phyloP scores from a whole-genome alignment of 2,113 vertebrate species.

The Bagarius yarrelli region DNA sequence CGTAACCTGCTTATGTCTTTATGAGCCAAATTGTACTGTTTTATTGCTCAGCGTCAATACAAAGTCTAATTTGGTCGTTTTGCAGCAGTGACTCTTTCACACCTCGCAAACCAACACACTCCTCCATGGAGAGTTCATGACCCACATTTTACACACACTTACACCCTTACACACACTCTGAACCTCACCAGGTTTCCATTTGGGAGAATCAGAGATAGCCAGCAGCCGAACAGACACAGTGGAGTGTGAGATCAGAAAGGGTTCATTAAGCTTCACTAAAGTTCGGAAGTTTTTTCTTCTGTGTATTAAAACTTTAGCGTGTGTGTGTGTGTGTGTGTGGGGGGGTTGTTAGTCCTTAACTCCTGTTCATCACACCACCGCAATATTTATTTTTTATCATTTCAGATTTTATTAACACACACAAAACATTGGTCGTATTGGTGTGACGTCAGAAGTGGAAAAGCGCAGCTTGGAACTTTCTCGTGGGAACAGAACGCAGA shows the following conservation, averaged over 20 bases:
- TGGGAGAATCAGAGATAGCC: too few relatives aligned
- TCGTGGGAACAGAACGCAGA: constrained; percentile 48
- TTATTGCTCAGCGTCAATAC: constrained; percentile 44
- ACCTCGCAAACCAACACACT: constrained; percentile 15
- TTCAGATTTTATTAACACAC: neutral
- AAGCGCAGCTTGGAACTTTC: constrained; percentile 7
- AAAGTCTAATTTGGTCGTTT: neutral
- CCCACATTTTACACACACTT: neutral
- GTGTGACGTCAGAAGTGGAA: neutral
- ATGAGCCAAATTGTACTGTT: constrained; percentile 39
- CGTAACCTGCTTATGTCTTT: constrained; percentile 40
- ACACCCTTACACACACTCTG: neutral
- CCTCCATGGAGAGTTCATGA: constrained; percentile 33
- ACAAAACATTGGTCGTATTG: neutral
- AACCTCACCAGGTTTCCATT: too few relatives aligned
- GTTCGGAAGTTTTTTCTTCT: too few relatives aligned
- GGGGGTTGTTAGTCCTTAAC: too few relatives aligned
- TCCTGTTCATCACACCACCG: too few relatives aligned
- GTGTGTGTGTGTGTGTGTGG: too few relatives aligned
- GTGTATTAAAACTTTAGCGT: too few relatives aligned
- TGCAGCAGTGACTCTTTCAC: constrained; percentile 11
- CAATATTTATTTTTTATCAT: constrained; percentile 7
- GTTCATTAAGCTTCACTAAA: too few relatives aligned
- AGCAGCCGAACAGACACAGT: too few relatives aligned
- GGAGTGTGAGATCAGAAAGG: too few relatives aligned